Evolutionary conservation across 2,888 invertebrate species (phyloP), one percentile per base, ranked within the genome.

Genomic region (Nomada lathburiana): DNA sequence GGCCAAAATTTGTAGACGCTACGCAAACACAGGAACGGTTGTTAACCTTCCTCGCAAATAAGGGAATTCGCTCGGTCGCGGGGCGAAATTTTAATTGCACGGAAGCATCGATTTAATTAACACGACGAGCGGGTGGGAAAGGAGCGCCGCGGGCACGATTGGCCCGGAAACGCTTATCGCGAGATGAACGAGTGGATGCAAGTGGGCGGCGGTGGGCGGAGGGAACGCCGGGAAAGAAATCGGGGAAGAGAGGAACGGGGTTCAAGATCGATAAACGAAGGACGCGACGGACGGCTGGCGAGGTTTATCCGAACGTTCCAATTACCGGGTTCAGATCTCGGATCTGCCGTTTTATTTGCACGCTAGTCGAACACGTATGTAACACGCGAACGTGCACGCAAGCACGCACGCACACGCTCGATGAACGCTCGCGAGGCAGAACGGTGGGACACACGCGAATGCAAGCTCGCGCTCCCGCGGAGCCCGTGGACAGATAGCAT

Each of bases 401-500:
- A 67, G 60, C n/a, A 64, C 64, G 60, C 47, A 80, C 70, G 60
- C n/a, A 64, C 64, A 59, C 53, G 44, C 70, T 59, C 52, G 55
- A 62, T 47, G 1, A 47, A 68, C 29, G 52, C 26, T 82, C 71
- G 76, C 84, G 76, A 72, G 76, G 73, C 82, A 85, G 86, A 88
- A 89, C 88, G 88, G 84, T 84, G 81, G 81, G 82, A 86, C 85
- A 84, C 86, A 84, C 83, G 87, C 86, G 83, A 77, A 80, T 74
- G 74, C 82, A 76, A 64, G 82, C 82, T 76, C 86, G 84, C 74
- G 78, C 74, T 84, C 71, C 74, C 65, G 82, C 78, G 68, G 73
- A 64, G 75, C 74, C 60, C 77, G 76, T 80, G 89, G 90, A 87
- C 86, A 92, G 92, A 92, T 92, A 91, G 88, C 88, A 92, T 92